Evolutionary conservation across 2,113 vertebrate species (phyloP).

Genomic region (Clarias gariepinus): DNA sequence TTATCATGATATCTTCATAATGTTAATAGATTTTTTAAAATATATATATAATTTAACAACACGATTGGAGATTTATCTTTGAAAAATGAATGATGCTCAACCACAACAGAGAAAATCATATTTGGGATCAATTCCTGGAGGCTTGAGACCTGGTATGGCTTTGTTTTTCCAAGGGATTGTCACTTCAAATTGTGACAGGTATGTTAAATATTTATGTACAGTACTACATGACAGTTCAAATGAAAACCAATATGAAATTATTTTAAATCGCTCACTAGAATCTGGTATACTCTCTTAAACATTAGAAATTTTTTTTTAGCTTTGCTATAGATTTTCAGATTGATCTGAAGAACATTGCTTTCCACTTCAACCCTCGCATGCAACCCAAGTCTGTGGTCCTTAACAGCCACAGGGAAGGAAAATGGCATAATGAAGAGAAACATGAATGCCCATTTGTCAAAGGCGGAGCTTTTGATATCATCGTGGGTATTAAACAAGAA

Average conservation of each 20-base stretch:
- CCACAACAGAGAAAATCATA: neutral
- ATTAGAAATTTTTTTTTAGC: neutral
- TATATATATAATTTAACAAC: neutral
- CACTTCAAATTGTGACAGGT: neutral
- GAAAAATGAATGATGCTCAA: neutral
- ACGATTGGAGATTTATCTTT: neutral
- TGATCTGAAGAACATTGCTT: neutral
- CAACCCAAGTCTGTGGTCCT: neutral
- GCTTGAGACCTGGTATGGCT: neutral
- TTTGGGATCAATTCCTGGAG: neutral
- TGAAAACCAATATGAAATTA: neutral
- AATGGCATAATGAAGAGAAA: neutral
- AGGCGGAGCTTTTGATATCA: neutral
- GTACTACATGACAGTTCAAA: neutral
- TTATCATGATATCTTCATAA: too few relatives aligned
- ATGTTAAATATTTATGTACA: neutral
- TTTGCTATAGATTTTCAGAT: neutral
- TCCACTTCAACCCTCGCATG: neutral
- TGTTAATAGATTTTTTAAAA: too few relatives aligned
- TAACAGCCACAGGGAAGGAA: neutral
- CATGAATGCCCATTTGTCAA: neutral
- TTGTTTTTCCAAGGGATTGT: neutral
- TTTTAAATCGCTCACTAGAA: neutral
- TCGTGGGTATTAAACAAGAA: slow-evolving; percentile 9
- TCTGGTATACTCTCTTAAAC: neutral